These are phyloP conservation scores for Platyrinchus mystaceus DNA, from an alignment of 2,797 vertebrate genomes.

Conservation along the genomic window DNA sequence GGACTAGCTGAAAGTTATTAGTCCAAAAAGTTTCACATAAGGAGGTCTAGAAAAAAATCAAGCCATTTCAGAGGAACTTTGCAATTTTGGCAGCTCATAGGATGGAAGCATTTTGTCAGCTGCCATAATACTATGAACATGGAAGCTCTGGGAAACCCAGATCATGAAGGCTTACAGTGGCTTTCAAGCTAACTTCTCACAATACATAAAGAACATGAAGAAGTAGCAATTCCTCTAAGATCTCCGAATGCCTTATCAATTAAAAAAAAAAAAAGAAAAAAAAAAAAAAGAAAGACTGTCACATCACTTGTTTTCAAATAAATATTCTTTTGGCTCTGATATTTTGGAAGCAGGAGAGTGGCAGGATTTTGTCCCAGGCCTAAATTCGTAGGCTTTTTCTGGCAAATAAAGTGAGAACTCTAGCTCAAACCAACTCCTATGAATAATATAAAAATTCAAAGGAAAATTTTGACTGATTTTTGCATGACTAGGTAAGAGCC, in stretches of 20 bases:
- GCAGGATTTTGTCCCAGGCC: background rate
- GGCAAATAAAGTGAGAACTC: background rate
- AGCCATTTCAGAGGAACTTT: background rate
- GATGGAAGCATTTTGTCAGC: background rate
- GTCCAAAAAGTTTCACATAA: background rate
- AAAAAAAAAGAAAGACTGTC: background rate
- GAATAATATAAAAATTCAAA: conserved; percentile 30
- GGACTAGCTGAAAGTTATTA: background rate
- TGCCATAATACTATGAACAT: background rate
- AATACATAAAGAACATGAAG: background rate
- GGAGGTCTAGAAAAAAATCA: background rate
- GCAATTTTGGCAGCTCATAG: background rate
- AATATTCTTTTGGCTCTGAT: background rate
- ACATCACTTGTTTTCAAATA: background rate
- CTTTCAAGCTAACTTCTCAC: background rate
- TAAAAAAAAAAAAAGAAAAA: background rate
- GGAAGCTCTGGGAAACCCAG: background rate
- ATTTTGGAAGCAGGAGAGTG: background rate
- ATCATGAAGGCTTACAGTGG: background rate
- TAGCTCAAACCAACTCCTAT: background rate
- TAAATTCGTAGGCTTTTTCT: background rate
- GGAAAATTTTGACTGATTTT: background rate
- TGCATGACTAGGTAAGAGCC: background rate
- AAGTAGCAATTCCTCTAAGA: background rate
- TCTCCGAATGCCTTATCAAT: background rate